Conservation (phyloP, 2,113 vertebrate species). For the Murina feae region DNA sequence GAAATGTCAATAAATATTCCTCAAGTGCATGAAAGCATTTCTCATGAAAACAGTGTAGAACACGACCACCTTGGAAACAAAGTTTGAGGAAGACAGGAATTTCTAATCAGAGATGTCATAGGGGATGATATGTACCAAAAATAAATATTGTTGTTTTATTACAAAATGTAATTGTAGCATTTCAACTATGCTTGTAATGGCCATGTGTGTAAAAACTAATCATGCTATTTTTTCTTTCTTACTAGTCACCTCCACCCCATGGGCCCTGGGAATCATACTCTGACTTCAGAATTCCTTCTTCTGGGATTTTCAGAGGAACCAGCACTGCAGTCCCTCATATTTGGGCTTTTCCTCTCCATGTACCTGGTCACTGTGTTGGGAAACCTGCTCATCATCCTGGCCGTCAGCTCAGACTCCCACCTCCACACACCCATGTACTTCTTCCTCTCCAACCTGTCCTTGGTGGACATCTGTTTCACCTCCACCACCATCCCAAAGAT, state of each 20-base stretch:
- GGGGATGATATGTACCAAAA: neutral
- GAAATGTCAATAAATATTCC: neutral
- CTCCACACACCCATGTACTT: too few species aligned
- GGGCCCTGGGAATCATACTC: too few species aligned
- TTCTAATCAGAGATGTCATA: neutral
- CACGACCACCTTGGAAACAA: neutral
- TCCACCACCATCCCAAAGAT: neutral
- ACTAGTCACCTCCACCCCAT: too few species aligned
- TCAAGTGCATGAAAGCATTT: neutral
- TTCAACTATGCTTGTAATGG: neutral
- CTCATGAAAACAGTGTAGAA: neutral
- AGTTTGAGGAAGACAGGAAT: neutral
- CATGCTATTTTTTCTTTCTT: neutral
- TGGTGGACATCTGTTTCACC: neutral
- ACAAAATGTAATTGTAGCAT: neutral
- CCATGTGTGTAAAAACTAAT: neutral
- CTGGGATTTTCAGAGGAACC: neutral
- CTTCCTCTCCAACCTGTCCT: too few species aligned
- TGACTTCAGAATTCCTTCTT: neutral
- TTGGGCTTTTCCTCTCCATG: neutral
- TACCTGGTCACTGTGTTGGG: neutral
- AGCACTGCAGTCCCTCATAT: neutral
- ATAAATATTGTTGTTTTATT: neutral
- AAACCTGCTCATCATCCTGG: neutral
- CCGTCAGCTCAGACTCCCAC: too few species aligned